phyloP scores from a whole-genome alignment of 2,113 vertebrate genomes.

The Dicrurus megarhynchus region DNA sequence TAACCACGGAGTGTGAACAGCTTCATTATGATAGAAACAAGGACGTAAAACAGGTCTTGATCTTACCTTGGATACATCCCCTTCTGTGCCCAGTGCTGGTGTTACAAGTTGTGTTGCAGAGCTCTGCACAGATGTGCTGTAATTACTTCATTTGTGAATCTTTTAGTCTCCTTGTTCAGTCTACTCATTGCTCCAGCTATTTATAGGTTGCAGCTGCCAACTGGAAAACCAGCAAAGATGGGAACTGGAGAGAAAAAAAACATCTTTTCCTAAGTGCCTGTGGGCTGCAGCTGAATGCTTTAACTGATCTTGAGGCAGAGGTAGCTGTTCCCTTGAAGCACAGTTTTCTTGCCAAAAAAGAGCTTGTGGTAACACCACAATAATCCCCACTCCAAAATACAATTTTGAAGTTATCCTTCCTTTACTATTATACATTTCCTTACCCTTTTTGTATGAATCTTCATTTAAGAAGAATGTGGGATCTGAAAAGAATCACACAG shows the following conservation, averaged over 20 bases:
- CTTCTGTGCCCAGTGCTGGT: neutral
- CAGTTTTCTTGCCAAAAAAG: neutral
- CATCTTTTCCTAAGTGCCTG: neutral
- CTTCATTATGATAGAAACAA: neutral
- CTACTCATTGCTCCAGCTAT: conserved; percentile 36
- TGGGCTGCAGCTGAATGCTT: neutral
- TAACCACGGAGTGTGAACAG: neutral
- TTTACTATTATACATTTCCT: neutral
- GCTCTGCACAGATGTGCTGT: conserved; percentile 7
- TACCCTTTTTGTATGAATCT: neutral
- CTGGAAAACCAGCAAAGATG: conserved; percentile 12
- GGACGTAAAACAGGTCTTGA: neutral
- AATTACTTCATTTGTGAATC: conserved; percentile 52
- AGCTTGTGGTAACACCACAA: neutral
- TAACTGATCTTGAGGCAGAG: neutral
- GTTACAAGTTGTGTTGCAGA: neutral
- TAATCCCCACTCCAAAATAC: neutral
- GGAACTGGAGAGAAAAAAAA: neutral
- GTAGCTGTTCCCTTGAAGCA: neutral
- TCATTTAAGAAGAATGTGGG: neutral
- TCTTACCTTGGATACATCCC: neutral
- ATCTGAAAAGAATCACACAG: neutral
- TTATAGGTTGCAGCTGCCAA: conserved; percentile 58
- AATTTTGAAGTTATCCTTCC: neutral
- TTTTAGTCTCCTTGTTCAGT: neutral